Percentiles rank a stretch among this genome's conserved stretches.
Conservation (phyloP, 2,113 vertebrate genomes). For the Ia io region DNA sequence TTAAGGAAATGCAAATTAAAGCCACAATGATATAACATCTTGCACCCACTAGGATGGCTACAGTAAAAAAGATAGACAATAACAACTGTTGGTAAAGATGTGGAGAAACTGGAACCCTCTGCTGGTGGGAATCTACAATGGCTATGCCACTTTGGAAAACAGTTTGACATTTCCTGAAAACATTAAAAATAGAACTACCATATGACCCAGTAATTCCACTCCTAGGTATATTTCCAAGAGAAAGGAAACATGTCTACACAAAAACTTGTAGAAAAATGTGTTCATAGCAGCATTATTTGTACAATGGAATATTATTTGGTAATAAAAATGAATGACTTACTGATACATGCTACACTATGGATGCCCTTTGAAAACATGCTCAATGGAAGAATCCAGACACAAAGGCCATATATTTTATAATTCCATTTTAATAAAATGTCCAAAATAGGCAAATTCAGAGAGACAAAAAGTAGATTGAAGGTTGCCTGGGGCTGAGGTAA, state of each 20-base stretch:
- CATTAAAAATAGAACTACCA: conserved; percentile 33
- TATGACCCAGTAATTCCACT: background rate
- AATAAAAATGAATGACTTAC: background rate
- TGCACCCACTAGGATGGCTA: background rate
- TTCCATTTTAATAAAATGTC: background rate
- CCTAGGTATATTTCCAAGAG: conserved; percentile 21
- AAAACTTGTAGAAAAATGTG: background rate
- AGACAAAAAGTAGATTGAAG: background rate
- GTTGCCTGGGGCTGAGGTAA: background rate
- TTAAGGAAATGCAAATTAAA: conserved; percentile 43
- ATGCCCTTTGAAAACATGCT: conserved; percentile 3
- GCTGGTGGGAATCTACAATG: background rate
- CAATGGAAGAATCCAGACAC: conserved; percentile 31
- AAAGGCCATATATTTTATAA: background rate
- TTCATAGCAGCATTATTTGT: background rate
- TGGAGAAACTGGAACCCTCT: conserved; percentile 15
- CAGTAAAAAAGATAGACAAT: conserved; percentile 36
- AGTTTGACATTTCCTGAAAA: conserved; percentile 16
- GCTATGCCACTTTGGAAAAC: background rate
- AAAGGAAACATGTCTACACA: background rate
- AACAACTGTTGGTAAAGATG: background rate
- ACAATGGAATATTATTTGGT: background rate
- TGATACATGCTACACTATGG: background rate
- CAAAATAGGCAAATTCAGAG: conserved; percentile 6
- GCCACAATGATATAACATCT: background rate